Base-by-base conservation (phyloP, 2,888 invertebrate species). In the Platynereis dumerilii region DNA sequence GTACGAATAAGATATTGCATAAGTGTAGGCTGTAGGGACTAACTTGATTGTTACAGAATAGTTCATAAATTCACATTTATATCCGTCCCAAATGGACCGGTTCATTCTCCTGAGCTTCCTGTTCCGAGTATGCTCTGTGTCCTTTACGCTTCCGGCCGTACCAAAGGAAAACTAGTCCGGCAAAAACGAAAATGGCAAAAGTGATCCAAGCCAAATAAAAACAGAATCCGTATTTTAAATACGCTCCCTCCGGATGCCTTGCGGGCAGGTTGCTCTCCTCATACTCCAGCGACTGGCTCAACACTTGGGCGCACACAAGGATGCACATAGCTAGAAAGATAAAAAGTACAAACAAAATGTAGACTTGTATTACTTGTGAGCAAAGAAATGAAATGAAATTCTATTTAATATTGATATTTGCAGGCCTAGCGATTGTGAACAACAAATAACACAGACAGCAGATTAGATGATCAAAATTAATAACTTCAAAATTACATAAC, bases 121-220 rank as follows among this genome's bases (percentile, higher is more conserved):
- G 91, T 71, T 91, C 91, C n/a, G 89, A 90, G 2, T 91, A 91
- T 0, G 92, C 92, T 76, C 91, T 91, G 72, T 90, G 89, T 0
- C 92, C 91, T 87, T 94, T 94, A 83, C 91, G 89, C 82, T 94
- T 94, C 65, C 91, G 89, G 0, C 93, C 93, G 80, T 90, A 92
- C 85, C 92, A 87, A 74, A 93, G 88, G 82, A 93, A 94, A 60
- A 90, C 87, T 12, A 89, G 85, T 0, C 91, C 91, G 15, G 91
- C 88, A 48, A 88, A 80, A 12, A 91, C 78, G 80, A 91, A 91
- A 58, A 89, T 86, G 27, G 88, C 85, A 65, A 92, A 91, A 1
- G 91, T 91, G 69, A 91, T 87, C 92, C 92, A 93, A 34, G 91
- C 83, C 28, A 85, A 63, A 57, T 78, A 75, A 70, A 83, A 83